Base-by-base conservation (phyloP, 1,140 invertebrate genomes). In the Eciton burchellii region DNA sequence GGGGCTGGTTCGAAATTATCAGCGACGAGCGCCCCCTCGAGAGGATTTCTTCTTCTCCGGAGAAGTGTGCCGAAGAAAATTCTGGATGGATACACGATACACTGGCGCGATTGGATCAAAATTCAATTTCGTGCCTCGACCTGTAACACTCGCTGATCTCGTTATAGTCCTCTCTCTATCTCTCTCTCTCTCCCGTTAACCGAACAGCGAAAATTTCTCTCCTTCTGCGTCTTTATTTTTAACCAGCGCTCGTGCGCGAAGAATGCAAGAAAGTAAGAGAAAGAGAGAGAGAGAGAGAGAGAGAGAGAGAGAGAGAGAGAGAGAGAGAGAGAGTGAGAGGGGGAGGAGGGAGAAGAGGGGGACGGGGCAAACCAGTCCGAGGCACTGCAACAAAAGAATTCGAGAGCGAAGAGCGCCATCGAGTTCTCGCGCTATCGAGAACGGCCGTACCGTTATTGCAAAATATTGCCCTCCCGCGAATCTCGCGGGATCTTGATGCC, bases 61-160 rank as follows among this genome's bases (percentile, higher is more conserved):
- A n/a, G n/a, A n/a, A n/a, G 6, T 11, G 3, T 9, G 5, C 16
- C 2, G 63, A 19, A 57, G 19, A 24, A 72, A 72, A 81, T 81
- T 72, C 56, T 14, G 43, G 57, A n/a, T 24, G 43, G 14, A 35
- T 19, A 56, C 41, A 45, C 16, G 6, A 54, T 35, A 79, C 47
- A 60, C 49, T 62, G 43, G 43, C 45, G 57, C 77, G 77, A 81
- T 81, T 81, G 68, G 70, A 81, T 81, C 54, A 73, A 73, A 81
- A 81, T 29, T 73, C 68, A 81, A 81, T 81, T 81, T 73, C 66
- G 41, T 43, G 68, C 19, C 43, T 41, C 77, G 66, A 81, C 68
- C 26, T 73, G 56, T 60, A 49, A 71, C 26, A 43, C n/a, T n/a
- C 66, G 45, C 8, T 73, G 70, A 81, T 81, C 45, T 81, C 43